Conservation (phyloP, 2,888 invertebrate species). For the Bellardia pandia region DNA sequence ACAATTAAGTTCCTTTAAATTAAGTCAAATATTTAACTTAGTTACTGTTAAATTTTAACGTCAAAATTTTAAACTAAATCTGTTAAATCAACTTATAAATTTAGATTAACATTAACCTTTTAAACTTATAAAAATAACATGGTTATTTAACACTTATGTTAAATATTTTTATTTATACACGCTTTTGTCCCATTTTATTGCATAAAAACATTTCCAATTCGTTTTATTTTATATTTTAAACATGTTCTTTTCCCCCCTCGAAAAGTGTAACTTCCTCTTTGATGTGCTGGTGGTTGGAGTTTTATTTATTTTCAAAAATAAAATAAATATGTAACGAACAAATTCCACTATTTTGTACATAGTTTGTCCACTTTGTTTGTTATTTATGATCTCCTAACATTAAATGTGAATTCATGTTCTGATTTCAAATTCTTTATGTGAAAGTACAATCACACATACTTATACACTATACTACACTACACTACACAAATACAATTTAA, state of each 20-base stretch:
- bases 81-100: too few species aligned
- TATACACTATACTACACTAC: not conserved
- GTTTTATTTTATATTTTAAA: slow-evolving; percentile 11
- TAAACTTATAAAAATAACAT: not conserved
- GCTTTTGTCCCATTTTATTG: slow-evolving; percentile 29
- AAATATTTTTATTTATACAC: slow-evolving; percentile 5
- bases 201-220: not conserved
- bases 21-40: too few species aligned
- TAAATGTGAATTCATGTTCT: slow-evolving; percentile 72
- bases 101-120: not conserved
- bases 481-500: slow-evolving; percentile 74
- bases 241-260: not conserved
- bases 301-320: slow-evolving; percentile 40
- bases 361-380: slow-evolving; percentile 70
- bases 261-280: not conserved
- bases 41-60: too few species aligned
- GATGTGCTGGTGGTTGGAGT: not conserved
- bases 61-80: too few species aligned
- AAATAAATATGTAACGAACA: slow-evolving; percentile 58
- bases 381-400: slow-evolving; percentile 71
- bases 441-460: slow-evolving; percentile 67
- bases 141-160: not conserved
- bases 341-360: slow-evolving; percentile 70
- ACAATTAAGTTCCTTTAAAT: too few species aligned
- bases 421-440: slow-evolving; percentile 74